A percentile compares a stretch with the other conserved stretches of the same genome.
Evolutionary conservation across 2,113 vertebrate genomes (phyloP).

Genomic region (Gila orcuttii): DNA sequence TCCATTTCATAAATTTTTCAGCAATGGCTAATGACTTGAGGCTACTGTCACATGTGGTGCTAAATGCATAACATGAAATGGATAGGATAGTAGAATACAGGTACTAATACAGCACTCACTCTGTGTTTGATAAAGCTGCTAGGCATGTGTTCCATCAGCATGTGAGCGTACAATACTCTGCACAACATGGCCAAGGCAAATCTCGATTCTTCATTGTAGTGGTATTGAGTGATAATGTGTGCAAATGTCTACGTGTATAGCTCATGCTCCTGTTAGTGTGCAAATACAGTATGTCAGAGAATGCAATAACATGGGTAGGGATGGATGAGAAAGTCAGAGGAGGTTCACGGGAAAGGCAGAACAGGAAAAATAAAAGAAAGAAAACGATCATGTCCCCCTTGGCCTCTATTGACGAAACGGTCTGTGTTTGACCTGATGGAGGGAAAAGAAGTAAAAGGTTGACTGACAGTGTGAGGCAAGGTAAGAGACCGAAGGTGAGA

Average conservation of each 20-base stretch:
- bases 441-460: conserved; percentile 15
- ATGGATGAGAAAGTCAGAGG: background rate
- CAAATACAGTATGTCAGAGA: background rate
- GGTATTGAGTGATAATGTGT: background rate
- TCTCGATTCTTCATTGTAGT: background rate
- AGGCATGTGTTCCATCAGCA: background rate
- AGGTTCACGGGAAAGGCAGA: conserved; percentile 9
- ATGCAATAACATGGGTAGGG: background rate
- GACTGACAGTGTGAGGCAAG: background rate
- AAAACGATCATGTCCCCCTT: background rate
- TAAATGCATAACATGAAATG: conserved; percentile 6
- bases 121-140: background rate
- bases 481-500: conserved; percentile 13
- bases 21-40: conserved; percentile 17
- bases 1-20: conserved; percentile 3
- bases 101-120: background rate
- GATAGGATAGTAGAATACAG: background rate
- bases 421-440: conserved; percentile 46
- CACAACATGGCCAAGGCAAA: conserved; percentile 4
- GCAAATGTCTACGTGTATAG: background rate
- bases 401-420: conserved; percentile 42
- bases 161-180: background rate
- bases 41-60: background rate
- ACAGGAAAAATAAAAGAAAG: conserved; percentile 39
- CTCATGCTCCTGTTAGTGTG: background rate